Evolutionary conservation across 2,113 vertebrate genomes (phyloP), one percentile per base, ranked within the genome.

Genomic region (Nibea coibor): DNA sequence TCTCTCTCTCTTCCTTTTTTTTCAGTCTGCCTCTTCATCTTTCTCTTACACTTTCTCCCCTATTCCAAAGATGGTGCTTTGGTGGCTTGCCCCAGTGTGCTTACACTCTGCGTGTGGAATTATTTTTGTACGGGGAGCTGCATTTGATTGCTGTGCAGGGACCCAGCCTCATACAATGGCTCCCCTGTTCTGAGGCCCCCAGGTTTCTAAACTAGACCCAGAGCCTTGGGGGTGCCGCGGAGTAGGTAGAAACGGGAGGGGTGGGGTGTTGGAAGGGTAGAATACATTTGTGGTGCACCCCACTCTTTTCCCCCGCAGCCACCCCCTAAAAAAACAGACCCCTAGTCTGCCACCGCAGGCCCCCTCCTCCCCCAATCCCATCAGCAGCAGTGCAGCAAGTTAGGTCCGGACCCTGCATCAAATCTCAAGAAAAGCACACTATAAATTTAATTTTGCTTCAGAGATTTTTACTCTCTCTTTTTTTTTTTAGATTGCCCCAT

Each of bases 61-160:
- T 83, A 82, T 84, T 87, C 80, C 83, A 71, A 59, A 83, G 84
- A 85, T 50, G 72, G 76, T 64, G 86, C 67, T 88, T 86, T 62
- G 86, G 71, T 84, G 78, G 85, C 88, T 86, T 26, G 51, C 84
- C 79, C 81, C 82, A 17, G 74, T 81, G 84, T 64, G 63, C 91
- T 86, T 87, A 81, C 86, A 65, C 92, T 90, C 83, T 22, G 78
- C 62, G 88, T 92, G 92, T 89, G 91, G 91, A 93, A 94, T 94
- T 94, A 94, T 95, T 95, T 94, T 95, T 92, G 89, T 95, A 92
- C 42, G 88, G 89, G 91, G 87, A 93, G 91, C 92, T 94, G 93
- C 82, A 47, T 95, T 95, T 95, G 95, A 95, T 95, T 96, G 93
- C 94, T 67, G 92, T 80, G 93, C 91, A 89, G 94, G 93, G 95